Evolutionary conservation across 2,797 vertebrate species (phyloP).

Genomic region (Leucoraja ocellata): DNA sequence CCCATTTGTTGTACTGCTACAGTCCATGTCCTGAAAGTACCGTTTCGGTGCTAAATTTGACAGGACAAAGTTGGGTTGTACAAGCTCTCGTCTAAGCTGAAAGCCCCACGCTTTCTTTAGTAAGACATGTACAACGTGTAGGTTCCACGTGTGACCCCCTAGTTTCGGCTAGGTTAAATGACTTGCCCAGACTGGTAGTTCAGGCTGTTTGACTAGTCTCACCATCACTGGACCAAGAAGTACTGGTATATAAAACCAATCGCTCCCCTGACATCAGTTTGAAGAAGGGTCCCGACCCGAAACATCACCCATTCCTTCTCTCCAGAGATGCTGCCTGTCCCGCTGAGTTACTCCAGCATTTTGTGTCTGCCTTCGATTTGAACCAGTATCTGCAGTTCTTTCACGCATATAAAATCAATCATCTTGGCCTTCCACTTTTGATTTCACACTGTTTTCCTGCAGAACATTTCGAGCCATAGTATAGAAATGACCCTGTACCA

Average conservation of each 20-base stretch:
- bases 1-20: not conserved
- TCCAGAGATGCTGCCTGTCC: too few species aligned
- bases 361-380: too few species aligned
- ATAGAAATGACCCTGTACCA: too few species aligned
- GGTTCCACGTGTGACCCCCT: not conserved
- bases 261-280: too few species aligned
- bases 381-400: too few species aligned
- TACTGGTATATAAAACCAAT: too few species aligned
- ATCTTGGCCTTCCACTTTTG: not conserved
- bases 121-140: too few species aligned
- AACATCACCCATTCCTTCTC: too few species aligned
- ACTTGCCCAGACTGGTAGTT: not conserved
- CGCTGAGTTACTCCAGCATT: too few species aligned
- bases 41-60: not conserved
- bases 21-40: not conserved
- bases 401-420: too few species aligned
- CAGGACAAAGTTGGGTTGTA: not conserved
- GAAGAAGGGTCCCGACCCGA: too few species aligned
- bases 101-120: not conserved
- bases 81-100: not conserved
- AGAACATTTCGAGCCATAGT: not conserved
- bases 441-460: not conserved
- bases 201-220: too few species aligned
- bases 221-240: not conserved
- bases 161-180: not conserved